phyloP scores from a whole-genome alignment of 2,113 vertebrate species.

The Melanostigma gelatinosum region DNA sequence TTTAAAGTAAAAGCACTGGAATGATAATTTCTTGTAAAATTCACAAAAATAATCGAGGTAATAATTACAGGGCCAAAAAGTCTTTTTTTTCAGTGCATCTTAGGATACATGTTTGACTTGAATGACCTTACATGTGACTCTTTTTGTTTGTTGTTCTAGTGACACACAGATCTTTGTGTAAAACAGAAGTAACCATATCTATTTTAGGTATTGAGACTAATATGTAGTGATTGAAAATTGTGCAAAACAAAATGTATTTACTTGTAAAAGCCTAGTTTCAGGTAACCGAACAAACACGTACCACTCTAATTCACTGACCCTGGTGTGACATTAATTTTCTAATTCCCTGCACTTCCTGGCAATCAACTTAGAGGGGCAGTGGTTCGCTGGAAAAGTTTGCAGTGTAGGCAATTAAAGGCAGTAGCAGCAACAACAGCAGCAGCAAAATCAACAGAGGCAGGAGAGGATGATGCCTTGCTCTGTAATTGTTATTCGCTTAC shows the following conservation, averaged over 20 bases:
- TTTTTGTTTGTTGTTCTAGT: neutral
- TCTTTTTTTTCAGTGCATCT: no score
- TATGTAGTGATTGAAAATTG: neutral
- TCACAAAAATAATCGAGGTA: no score
- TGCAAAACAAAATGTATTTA: constrained; percentile 25
- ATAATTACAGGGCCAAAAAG: no score
- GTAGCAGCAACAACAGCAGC: constrained; percentile 57
- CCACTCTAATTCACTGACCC: constrained; percentile 72
- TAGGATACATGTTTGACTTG: constrained; percentile 8
- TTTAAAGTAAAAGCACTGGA: no score
- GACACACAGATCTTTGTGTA: neutral
- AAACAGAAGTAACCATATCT: neutral
- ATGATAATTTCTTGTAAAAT: no score
- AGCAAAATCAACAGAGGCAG: constrained; percentile 48
- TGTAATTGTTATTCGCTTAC: constrained; percentile 78
- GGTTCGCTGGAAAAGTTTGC: constrained; percentile 76
- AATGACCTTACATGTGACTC: neutral
- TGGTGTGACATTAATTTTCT: constrained; percentile 79
- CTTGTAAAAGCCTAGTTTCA: constrained; percentile 9
- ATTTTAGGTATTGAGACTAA: neutral
- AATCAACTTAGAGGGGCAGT: constrained; percentile 81
- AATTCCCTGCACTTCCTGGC: constrained; percentile 82
- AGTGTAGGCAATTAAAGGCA: constrained; percentile 75
- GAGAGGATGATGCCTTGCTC: constrained; percentile 43
- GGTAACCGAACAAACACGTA: constrained; percentile 13